Conservation (phyloP, 2,888 invertebrate genomes). For the Cremastinae sp. region DNA sequence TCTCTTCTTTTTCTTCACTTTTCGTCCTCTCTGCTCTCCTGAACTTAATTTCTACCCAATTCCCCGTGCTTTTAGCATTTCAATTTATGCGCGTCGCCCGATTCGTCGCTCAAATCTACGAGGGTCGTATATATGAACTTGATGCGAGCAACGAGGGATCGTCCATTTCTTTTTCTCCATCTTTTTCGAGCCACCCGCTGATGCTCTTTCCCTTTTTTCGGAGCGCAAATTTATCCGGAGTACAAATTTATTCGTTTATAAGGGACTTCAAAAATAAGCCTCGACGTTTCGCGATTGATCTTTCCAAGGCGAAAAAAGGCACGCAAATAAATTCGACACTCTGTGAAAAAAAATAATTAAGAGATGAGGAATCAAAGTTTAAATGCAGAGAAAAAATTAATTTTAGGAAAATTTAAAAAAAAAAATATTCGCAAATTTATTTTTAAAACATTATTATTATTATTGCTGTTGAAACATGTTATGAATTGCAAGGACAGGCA, state of each 20-base stretch:
- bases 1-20: slow-evolving; percentile 60
- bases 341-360: too few species aligned
- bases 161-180: too few species aligned
- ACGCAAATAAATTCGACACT: too few species aligned
- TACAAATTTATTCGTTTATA: slow-evolving; percentile 20
- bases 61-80: slow-evolving; percentile 77
- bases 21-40: slow-evolving; percentile 68
- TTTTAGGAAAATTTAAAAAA: too few species aligned
- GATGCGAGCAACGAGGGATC: slow-evolving; percentile 11
- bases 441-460: too few species aligned
- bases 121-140: slow-evolving; percentile 46
- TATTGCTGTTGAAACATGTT: too few species aligned
- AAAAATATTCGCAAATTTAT: too few species aligned
- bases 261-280: slow-evolving; percentile 1
- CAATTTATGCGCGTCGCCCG: slow-evolving; percentile 76
- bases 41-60: slow-evolving; percentile 77
- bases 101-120: slow-evolving; percentile 68
- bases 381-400: too few species aligned
- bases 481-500: too few species aligned
- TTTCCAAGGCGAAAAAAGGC: background rate
- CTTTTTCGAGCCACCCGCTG: too few species aligned
- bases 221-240: slow-evolving; percentile 1
- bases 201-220: slow-evolving; percentile 2
- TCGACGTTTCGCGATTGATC: background rate
- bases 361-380: too few species aligned